Evolutionary conservation across 2,797 vertebrate species (phyloP), one percentile per base, ranked within the genome.

Genomic region (Garrulus glandarius): DNA sequence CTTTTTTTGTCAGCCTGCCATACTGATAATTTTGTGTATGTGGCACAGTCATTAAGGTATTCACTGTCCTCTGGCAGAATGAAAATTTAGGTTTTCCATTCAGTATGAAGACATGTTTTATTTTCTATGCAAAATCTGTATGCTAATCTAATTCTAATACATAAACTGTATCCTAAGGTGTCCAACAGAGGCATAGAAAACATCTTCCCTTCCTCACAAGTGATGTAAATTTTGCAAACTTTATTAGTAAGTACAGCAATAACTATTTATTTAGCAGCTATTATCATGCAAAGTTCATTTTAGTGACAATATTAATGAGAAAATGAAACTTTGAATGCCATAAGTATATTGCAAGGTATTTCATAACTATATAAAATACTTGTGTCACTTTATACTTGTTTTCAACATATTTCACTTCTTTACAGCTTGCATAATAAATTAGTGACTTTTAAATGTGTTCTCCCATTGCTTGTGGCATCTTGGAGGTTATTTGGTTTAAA

Each of bases 1-100:
- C 77, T 72, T 75, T 81, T 81, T 81, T 89, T 95, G 94, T 96
- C 83, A 92, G 49, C 85, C 56, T 96, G 60, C 89, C 81, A 72
- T 39, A 60, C 59, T 82, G 85, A 68, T 94, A 64, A 87, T 88
- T 93, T 67, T 90, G 34, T 84, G 39, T 87, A 8, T 77, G 52
- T 60, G 47, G 41, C 47, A 59, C 43, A 37, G 63, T 82, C 67
- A 67, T 90, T 78, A 78, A 55, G 22, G 44, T 72, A 20, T 70
- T 88, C 67, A 44, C 34, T 84, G 77, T 91, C 80, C 82, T 84
- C 70, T 93, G 72, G 52, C 34, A 89, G 56, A 87, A 77, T 37
- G 44, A 64, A 89, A 74, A 92, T 36, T 67, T 64, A 68, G 16
- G 8, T 61, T 92, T 96, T 29, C 39, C 21, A 36, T 43, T 53